phyloP scores from a whole-genome alignment of 92 coral and sea anemone genomes.

The Porites cylindrica region DNA sequence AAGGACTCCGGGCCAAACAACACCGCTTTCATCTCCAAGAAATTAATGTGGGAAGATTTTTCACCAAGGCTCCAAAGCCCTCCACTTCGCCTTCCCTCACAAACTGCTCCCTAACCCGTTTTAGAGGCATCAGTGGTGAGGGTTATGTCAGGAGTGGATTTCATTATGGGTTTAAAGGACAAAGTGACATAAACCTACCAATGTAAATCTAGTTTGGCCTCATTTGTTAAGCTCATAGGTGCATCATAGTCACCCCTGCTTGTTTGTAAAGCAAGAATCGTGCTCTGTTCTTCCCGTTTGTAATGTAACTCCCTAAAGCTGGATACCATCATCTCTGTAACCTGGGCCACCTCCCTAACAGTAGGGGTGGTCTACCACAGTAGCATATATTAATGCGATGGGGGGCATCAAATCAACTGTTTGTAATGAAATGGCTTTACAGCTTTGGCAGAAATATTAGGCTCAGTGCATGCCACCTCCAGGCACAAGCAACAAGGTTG shows the following conservation, averaged over 20 bases:
- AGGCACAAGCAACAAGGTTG: slow-evolving; percentile 41
- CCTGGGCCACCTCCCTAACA: background rate
- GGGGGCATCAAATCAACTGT: slow-evolving; percentile 27
- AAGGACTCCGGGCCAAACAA: slow-evolving; percentile 25
- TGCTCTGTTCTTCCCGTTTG: background rate
- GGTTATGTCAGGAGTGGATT: background rate
- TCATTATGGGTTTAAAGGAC: background rate
- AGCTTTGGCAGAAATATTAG: slow-evolving; percentile 52
- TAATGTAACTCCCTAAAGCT: background rate
- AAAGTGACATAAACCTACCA: background rate
- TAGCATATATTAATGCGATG: slow-evolving; percentile 34
- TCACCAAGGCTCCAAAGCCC: background rate
- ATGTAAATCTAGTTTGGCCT: background rate
- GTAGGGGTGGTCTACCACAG: background rate
- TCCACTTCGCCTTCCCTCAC: background rate
- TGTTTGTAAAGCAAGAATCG: background rate
- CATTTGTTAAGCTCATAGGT: background rate
- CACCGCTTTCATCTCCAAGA: slow-evolving; percentile 44
- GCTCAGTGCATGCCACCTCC: slow-evolving; percentile 57
- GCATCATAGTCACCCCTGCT: background rate
- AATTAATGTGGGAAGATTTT: slow-evolving; percentile 40
- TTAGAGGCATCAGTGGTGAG: background rate
- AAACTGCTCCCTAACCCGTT: background rate
- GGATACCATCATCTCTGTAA: background rate
- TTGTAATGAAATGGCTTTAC: slow-evolving; percentile 45